Percentiles rank a stretch among this genome's conserved stretches.
phyloP scores from a whole-genome alignment of 2,797 vertebrate species.

The Melanotaenia parkinsoni region DNA sequence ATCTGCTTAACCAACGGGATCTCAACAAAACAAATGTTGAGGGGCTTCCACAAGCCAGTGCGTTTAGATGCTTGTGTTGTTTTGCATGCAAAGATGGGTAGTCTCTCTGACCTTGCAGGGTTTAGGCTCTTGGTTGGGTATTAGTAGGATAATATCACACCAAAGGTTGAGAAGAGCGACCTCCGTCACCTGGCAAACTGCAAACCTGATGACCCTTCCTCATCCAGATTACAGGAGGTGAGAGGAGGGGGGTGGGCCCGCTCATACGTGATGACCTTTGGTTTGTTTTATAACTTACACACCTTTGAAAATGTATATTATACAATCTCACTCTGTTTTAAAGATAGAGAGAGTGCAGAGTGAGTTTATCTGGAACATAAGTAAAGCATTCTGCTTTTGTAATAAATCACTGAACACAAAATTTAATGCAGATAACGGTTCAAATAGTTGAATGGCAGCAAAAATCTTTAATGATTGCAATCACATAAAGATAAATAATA shows the following conservation, averaged over 20 bases:
- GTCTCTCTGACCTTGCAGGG: slow-evolving; percentile 50
- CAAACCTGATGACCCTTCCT: slow-evolving; percentile 60
- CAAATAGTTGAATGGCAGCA: background rate
- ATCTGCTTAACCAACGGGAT: slow-evolving; percentile 53
- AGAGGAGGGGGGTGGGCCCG: background rate
- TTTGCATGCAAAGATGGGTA: slow-evolving; percentile 25
- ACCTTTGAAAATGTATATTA: background rate
- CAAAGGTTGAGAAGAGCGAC: slow-evolving; percentile 49
- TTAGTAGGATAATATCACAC: slow-evolving; percentile 61
- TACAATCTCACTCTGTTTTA: background rate
- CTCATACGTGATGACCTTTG: slow-evolving; percentile 34
- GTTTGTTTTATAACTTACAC: slow-evolving; percentile 28
- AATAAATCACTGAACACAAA: background rate
- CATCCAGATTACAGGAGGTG: slow-evolving; percentile 51
- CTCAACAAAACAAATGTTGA: slow-evolving; percentile 20
- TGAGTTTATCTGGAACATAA: background rate
- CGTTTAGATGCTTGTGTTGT: slow-evolving; percentile 11
- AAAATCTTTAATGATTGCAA: background rate
- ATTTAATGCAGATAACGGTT: background rate
- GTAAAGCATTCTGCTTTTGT: background rate
- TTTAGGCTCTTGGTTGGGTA: slow-evolving; percentile 54
- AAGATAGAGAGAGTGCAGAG: background rate
- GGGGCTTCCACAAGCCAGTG: background rate
- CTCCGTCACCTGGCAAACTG: slow-evolving; percentile 46
- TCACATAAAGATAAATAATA: background rate